These are phyloP conservation scores for Xylocopa sonorina DNA, from an alignment of 1,140 invertebrate species.

Conservation along the genomic window DNA sequence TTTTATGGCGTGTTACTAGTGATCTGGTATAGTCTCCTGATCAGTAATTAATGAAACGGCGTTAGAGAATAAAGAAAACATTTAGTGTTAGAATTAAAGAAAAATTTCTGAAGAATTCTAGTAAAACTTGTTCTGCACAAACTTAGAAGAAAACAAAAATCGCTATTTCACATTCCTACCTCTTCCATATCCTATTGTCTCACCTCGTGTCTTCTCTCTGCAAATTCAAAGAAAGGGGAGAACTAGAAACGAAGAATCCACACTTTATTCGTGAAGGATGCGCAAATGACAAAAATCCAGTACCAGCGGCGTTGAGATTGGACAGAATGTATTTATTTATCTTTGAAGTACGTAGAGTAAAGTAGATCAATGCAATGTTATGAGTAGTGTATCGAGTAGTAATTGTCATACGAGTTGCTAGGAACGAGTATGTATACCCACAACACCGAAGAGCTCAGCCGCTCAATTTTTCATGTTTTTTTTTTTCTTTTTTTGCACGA, in stretches of 20 bases:
- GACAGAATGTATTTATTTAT: conserved; percentile 83
- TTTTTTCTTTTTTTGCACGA: conserved; percentile 76
- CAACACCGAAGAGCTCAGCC: conserved; percentile 80
- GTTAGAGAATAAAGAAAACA: too few species aligned
- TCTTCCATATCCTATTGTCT: too few species aligned
- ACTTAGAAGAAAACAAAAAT: too few species aligned
- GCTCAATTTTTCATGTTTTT: conserved; percentile 71
- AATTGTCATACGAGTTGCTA: conserved; percentile 81
- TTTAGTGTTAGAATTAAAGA: too few species aligned
- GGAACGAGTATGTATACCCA: conserved; percentile 82
- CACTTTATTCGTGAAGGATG: neutral
- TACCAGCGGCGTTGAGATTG: conserved; percentile 65
- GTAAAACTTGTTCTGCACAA: too few species aligned
- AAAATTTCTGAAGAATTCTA: neutral
- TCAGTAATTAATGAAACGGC: too few species aligned
- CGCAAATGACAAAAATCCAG: neutral
- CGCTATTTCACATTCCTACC: too few species aligned
- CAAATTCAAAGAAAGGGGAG: too few species aligned
- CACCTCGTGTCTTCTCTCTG: too few species aligned
- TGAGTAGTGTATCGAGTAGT: conserved; percentile 80
- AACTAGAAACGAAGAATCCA: too few species aligned
- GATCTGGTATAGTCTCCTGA: too few species aligned
- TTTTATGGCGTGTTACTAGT: too few species aligned
- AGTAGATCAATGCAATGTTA: conserved; percentile 82
- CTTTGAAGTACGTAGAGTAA: conserved; percentile 81